Conservation (phyloP, 2,113 vertebrate species). For the Mus musculus region DNA sequence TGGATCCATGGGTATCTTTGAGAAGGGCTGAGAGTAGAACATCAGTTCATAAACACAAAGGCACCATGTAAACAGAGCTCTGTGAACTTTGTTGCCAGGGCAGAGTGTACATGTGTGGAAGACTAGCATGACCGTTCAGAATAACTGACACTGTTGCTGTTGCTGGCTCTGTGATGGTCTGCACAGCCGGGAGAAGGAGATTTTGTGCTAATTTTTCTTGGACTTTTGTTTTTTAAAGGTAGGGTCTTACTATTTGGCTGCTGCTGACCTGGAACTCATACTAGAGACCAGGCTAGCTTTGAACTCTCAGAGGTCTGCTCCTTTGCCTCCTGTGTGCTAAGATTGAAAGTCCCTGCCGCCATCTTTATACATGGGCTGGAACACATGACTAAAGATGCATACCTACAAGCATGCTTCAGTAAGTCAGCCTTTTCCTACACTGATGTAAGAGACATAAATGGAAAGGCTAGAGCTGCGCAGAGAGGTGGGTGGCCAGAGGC, state of each 20-base stretch:
- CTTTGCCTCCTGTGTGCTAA: neutral
- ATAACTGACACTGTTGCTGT: neutral
- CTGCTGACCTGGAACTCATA: neutral
- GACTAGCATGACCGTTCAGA: neutral
- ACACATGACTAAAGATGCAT: neutral
- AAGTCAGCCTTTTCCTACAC: neutral
- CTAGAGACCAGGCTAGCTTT: neutral
- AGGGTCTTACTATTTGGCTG: neutral
- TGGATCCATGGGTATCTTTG: neutral
- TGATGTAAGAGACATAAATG: neutral
- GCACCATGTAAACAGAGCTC: neutral
- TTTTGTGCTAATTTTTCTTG: neutral
- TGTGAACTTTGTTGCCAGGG: neutral
- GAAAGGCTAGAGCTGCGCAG: neutral
- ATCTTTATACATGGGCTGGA: neutral
- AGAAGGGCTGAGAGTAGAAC: neutral
- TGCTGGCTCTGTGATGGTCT: neutral
- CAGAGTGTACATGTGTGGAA: fast-evolving
- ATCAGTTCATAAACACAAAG: neutral
- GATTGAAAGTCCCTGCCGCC: neutral
- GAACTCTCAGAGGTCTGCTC: neutral
- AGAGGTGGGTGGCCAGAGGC: neutral
- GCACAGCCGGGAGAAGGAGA: neutral
- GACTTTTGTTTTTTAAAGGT: neutral
- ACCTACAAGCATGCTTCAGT: neutral